Base-by-base conservation (phyloP, 2,888 invertebrate genomes). In the Marasmarcha lunaedactyla region DNA sequence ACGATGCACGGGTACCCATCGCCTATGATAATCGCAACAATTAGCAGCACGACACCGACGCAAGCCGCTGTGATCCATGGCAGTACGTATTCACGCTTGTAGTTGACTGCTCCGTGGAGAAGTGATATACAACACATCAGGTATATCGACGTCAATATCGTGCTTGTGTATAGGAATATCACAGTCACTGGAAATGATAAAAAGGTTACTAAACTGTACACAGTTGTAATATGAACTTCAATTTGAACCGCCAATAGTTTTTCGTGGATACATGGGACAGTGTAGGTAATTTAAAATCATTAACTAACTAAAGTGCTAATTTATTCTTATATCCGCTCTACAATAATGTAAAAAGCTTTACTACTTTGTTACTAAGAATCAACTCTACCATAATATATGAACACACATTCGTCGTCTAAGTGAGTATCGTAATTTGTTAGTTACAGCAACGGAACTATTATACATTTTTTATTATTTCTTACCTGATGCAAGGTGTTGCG, bases 401-500 rank as follows among this genome's bases (percentile, higher is more conserved):
- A n/a, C n/a, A n/a, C n/a, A n/a, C n/a, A n/a, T n/a, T n/a, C n/a
- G n/a, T n/a, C n/a, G n/a, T n/a, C n/a, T n/a, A n/a, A n/a, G n/a
- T n/a, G n/a, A n/a, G n/a, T n/a, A n/a, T n/a, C n/a, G n/a, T n/a
- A n/a, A n/a, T n/a, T n/a, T n/a, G n/a, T n/a, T n/a, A n/a, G n/a
- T n/a, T n/a, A n/a, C n/a, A n/a, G n/a, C n/a, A n/a, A n/a, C n/a
- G n/a, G n/a, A n/a, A n/a, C n/a, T n/a, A n/a, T n/a, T n/a, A n/a
- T n/a, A n/a, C n/a, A n/a, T n/a, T n/a, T n/a, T n/a, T n/a, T n/a
- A n/a, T n/a, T n/a, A n/a, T n/a, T n/a, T n/a, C n/a, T n/a, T 30
- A 83, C 84, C 74, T 61, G 83, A 74, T 44, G 84, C 84, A 15
- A 83, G 57, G 60, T 78, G 71, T 44, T 79, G 77, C 1, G 84